These are phyloP conservation scores for Mellivora capensis DNA, from an alignment of 2,113 vertebrate genomes.

Conservation along the genomic window DNA sequence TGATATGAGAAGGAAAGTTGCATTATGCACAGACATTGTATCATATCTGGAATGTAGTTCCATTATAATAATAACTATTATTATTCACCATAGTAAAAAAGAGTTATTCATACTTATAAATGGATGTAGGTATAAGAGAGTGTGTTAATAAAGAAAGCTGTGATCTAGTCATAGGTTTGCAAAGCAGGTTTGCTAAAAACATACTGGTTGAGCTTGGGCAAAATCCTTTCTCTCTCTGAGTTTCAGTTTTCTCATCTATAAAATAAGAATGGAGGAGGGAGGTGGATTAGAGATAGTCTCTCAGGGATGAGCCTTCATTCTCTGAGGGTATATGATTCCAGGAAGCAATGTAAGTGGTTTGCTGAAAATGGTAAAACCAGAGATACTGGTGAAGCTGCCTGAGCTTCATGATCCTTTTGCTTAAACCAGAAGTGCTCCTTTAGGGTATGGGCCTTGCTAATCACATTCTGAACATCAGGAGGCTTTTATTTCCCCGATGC, in stretches of 20 bases:
- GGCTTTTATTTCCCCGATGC: neutral
- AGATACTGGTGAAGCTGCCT: neutral
- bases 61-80: neutral
- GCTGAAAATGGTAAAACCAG: neutral
- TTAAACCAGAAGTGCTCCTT: neutral
- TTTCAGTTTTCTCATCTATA: neutral
- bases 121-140: too few species aligned
- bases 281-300: neutral
- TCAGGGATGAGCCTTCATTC: neutral
- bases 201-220: neutral
- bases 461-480: conserved; percentile 7
- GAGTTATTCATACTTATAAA: neutral
- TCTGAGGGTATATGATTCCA: neutral
- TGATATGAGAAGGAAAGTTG: neutral
- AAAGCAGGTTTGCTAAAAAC: neutral
- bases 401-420: neutral
- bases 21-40: neutral
- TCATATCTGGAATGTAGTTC: neutral
- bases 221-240: neutral
- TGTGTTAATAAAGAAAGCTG: neutral
- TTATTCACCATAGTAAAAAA: neutral
- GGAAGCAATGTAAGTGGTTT: neutral
- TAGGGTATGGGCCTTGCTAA: neutral
- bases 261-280: neutral
- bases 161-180: neutral